These are phyloP conservation scores for Lampropteryx suffumata DNA, from an alignment of 2,888 invertebrate species.

Conservation along the genomic window DNA sequence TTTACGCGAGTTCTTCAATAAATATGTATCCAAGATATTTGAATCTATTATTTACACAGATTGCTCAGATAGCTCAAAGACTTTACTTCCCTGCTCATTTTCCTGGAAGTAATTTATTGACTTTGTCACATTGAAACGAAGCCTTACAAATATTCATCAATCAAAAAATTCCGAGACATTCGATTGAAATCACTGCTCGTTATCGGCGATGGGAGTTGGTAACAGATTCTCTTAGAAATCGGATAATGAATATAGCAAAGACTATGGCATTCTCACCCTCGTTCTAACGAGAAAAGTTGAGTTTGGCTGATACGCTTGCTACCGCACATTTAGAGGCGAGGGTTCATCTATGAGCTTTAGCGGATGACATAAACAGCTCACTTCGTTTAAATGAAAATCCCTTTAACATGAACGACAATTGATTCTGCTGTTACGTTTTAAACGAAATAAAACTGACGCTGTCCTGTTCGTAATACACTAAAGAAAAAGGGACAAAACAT, in stretches of 20 bases:
- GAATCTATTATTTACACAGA: background rate
- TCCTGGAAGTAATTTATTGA: slow-evolving; percentile 12
- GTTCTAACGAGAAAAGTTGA: slow-evolving; percentile 74
- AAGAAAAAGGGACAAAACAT: too few relatives aligned
- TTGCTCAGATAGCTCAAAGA: slow-evolving; percentile 1
- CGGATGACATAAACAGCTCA: too few relatives aligned
- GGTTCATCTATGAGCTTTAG: slow-evolving; percentile 21
- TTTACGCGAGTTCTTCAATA: background rate
- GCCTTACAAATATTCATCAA: slow-evolving; percentile 13
- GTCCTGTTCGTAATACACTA: too few relatives aligned
- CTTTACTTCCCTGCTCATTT: slow-evolving; percentile 9
- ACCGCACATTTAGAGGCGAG: slow-evolving; percentile 50
- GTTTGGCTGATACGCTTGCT: slow-evolving; percentile 65
- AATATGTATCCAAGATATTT: background rate
- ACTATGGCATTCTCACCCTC: slow-evolving; percentile 66
- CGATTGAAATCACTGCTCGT: slow-evolving; percentile 18
- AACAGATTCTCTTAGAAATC: slow-evolving; percentile 52
- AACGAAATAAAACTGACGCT: too few relatives aligned
- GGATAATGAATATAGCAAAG: slow-evolving; percentile 69
- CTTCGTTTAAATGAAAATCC: too few relatives aligned
- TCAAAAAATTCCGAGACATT: slow-evolving; percentile 11
- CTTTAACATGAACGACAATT: too few relatives aligned
- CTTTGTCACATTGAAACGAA: slow-evolving; percentile 7
- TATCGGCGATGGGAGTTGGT: slow-evolving; percentile 48
- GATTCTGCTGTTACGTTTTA: too few relatives aligned